These are phyloP conservation scores for Dermolepida albohirtum DNA, from an alignment of 2,888 invertebrate genomes.

Conservation along the genomic window DNA sequence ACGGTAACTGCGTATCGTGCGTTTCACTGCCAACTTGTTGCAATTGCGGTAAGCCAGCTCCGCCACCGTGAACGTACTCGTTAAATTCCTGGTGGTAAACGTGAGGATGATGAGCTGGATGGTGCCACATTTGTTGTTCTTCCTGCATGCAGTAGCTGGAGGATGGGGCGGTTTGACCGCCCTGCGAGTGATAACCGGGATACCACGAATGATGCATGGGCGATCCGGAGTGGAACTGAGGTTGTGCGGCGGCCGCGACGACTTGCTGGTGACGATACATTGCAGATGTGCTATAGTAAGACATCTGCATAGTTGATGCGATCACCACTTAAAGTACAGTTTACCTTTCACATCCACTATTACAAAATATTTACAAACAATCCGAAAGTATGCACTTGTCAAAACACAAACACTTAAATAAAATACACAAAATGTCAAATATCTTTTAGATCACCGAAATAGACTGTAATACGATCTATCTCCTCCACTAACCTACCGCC, in stretches of 20 bases:
- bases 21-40: slow-evolving; percentile 62
- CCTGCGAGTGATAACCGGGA: slow-evolving; percentile 66
- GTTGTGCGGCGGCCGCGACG: slow-evolving; percentile 62
- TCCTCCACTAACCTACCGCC: slow-evolving; percentile 12
- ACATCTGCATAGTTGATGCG: slow-evolving; percentile 71
- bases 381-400: background rate
- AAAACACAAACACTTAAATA: background rate
- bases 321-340: background rate
- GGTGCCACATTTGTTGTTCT: slow-evolving; percentile 62
- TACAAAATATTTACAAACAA: background rate
- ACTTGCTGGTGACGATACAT: slow-evolving; percentile 54
- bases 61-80: slow-evolving; percentile 61
- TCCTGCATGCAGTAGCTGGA: slow-evolving; percentile 61
- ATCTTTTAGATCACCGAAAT: background rate
- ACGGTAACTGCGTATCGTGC: slow-evolving; percentile 64
- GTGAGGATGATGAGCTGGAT: slow-evolving; percentile 63
- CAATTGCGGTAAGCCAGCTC: slow-evolving; percentile 63
- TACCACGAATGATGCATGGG: slow-evolving; percentile 64
- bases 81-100: slow-evolving; percentile 67
- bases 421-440: slow-evolving; percentile 3
- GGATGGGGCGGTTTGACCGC: slow-evolving; percentile 55
- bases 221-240: slow-evolving; percentile 60
- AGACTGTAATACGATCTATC: slow-evolving; percentile 7
- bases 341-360: background rate
- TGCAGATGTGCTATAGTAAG: slow-evolving; percentile 77